Base-by-base conservation (phyloP, 2,888 invertebrate genomes). In the Phengaris arion region DNA sequence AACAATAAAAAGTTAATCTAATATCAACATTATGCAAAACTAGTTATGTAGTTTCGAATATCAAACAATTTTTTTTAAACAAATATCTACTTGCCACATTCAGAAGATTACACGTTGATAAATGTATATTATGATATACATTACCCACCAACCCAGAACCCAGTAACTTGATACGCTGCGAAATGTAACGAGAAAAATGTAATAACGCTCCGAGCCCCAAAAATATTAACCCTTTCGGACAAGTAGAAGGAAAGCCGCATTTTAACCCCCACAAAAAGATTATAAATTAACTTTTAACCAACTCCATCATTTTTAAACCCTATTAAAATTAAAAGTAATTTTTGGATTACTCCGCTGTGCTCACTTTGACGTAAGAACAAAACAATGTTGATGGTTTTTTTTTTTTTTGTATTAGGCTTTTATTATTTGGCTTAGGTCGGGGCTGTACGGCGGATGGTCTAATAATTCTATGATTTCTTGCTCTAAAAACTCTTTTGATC, bases 251-350 rank as follows among this genome's bases (percentile, higher is more conserved):
- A 64, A 52, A 52, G 52, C 52, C 52, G 52, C 52, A 12, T 52
- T 52, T 52, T 52, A 52, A 64, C 64, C 64, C 55, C 69, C 69
- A 51, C 70, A 15, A 48, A 70, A 48, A 70, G 51, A 70, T 48
- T 70, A 70, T 70, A 70, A 70, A 70, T 70, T 70, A 70, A 70
- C 70, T 70, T 70, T 70, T 64, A 64, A 64, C 64, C 64, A 64
- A 64, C 64, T 64, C 64, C 64, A 64, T 35, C 64, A 35, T 64
- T 64, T 59, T 64, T 64, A 64, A 64, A 64, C 64, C 64, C 64
- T 64, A 64, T 64, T 64, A 64, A 64, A 64, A 64, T 64, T 64
- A 64, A 64, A 64, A 64, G 64, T 45, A 64, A 64, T 64, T 64
- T 64, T 64, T 35, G 64, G 64, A 64, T 64, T 64, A 64, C 64